Percentiles rank a stretch among this genome's conserved stretches.
Evolutionary conservation across 2,113 vertebrate species (phyloP).

Genomic region (Oreochromis aureus): DNA sequence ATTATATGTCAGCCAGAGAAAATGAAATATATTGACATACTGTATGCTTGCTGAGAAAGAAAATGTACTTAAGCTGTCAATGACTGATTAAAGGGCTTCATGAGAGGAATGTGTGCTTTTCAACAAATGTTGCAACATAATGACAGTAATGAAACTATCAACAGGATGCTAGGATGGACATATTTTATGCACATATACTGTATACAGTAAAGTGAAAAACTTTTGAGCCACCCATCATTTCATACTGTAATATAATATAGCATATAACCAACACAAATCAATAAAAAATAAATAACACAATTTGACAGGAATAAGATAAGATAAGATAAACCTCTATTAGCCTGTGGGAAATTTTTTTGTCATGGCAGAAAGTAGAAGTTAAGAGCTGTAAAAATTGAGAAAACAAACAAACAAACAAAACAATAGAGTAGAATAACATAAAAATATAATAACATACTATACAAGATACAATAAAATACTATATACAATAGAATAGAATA

Average conservation of each 20-base stretch:
- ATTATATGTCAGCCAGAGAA: constrained; percentile 22
- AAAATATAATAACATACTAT: background rate
- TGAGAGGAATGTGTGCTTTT: background rate
- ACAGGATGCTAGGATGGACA: background rate
- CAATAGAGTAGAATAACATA: background rate
- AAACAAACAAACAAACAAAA: background rate
- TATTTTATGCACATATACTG: background rate
- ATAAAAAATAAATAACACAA: background rate
- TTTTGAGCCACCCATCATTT: background rate
- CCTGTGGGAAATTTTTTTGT: background rate
- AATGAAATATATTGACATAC: constrained; percentile 28
- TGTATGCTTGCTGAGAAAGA: constrained; percentile 33
- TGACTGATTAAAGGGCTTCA: constrained; percentile 10
- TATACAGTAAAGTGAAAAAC: background rate
- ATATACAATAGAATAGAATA: no score
- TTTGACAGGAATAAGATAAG: background rate
- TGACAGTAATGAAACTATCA: background rate
- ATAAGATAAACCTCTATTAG: background rate
- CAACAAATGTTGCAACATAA: background rate
- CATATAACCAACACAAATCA: background rate
- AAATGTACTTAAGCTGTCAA: constrained; percentile 33
- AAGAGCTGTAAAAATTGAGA: background rate
- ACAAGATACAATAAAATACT: no score
- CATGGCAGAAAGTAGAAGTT: background rate
- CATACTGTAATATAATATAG: background rate